Conservation (phyloP, 2,113 vertebrate genomes). For the Smithornis capensis region DNA sequence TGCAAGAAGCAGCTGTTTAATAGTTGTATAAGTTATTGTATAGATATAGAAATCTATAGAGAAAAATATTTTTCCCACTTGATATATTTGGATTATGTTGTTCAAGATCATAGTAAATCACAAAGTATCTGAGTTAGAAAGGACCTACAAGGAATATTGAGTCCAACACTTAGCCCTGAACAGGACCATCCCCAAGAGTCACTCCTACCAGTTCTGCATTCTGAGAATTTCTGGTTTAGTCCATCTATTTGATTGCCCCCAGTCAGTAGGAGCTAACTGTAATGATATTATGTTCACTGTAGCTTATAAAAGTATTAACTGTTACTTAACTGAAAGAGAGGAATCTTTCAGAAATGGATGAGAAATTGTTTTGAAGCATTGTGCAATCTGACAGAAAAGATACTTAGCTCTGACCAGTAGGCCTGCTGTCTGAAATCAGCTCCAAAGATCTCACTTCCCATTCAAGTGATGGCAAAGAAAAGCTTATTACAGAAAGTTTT, state of each 20-base stretch:
- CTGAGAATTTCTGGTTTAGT: neutral
- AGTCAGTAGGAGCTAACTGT: neutral
- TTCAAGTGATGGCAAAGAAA: neutral
- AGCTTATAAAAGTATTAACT: neutral
- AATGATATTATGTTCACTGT: neutral
- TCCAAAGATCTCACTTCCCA: neutral
- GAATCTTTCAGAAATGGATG: neutral
- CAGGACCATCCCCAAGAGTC: neutral
- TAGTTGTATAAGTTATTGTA: neutral
- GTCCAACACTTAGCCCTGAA: neutral
- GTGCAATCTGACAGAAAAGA: neutral
- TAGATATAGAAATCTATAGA: neutral
- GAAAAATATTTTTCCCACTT: neutral
- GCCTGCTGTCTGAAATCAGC: neutral
- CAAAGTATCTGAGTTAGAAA: neutral
- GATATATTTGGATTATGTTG: neutral
- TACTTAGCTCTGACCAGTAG: neutral
- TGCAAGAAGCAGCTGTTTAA: neutral
- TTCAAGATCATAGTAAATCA: neutral
- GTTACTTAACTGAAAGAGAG: neutral
- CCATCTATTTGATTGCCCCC: neutral
- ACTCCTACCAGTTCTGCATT: neutral
- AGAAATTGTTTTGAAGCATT: slow-evolving; percentile 7
- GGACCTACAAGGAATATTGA: neutral
- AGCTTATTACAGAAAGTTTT: neutral